Evolutionary conservation across 2,113 vertebrate species (phyloP), one percentile per base, ranked within the genome.

Genomic region (Psophia crepitans): DNA sequence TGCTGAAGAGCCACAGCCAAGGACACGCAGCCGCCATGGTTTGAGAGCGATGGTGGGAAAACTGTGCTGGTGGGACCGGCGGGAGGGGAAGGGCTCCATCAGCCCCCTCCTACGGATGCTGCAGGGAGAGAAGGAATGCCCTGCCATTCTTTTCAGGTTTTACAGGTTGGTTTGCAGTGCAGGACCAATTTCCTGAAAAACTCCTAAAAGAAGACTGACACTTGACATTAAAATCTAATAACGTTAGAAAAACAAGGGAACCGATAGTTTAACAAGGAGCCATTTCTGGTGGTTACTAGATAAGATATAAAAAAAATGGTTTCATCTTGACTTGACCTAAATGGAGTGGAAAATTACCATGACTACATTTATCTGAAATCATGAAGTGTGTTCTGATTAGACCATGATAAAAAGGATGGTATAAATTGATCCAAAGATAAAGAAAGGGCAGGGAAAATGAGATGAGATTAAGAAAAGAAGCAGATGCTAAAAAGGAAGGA

Each of bases 341-440:
- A 96, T 96, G 94, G 93, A 95, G 89, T 92, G 95, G 94, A 97
- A 97, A 97, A 96, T 97, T 97, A 97, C 96, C 95, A 95, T 97
- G 95, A 92, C 95, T 95, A 95, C 96, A 91, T 94, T 95, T 94
- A 95, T 95, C 89, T 93, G 87, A 96, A 97, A 97, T 95, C 91
- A 82, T 66, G 93, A 91, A 94, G 91, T 92, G 95, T 68, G 95
- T 95, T 95, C 97, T 96, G 96, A 97, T 92, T 92, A 96, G 93
- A 77, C 80, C 87, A 68, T 87, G 94, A 93, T 96, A 96, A 93
- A 96, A 96, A 90, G 69, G 96, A 96, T 92, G 90, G 95, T 96
- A 93, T 93, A 96, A 95, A 96, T 88, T 91, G 95, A 97, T 96
- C 71, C 86, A 88, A 95, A 96, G 95, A 96, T 93, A 95, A 96